phyloP scores from a whole-genome alignment of 2,113 vertebrate genomes.

The Cettia cetti region DNA sequence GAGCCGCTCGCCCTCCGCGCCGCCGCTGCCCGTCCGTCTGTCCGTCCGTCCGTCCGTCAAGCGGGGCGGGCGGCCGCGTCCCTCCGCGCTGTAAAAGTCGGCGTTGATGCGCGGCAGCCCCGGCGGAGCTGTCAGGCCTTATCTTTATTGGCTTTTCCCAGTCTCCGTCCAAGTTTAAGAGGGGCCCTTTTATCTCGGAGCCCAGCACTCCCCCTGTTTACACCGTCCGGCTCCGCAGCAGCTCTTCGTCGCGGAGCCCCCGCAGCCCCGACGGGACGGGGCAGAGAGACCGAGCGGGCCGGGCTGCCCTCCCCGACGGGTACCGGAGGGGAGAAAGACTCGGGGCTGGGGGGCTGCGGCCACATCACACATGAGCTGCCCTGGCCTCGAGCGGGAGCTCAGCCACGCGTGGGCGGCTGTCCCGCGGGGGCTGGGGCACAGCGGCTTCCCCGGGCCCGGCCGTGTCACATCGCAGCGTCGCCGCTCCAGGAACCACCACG shows the following conservation, averaged over 20 bases:
- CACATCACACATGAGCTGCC: neutral
- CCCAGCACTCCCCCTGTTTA: slow-evolving; percentile 82
- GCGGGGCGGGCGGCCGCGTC: neutral
- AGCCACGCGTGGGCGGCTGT: neutral
- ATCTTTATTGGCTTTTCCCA: slow-evolving; percentile 95
- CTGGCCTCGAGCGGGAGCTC: neutral
- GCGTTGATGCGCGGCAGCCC: slow-evolving; percentile 66
- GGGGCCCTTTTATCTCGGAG: slow-evolving; percentile 80
- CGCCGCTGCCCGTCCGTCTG: neutral
- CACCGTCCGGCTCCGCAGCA: neutral
- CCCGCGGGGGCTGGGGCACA: neutral
- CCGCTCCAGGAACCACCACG: neutral
- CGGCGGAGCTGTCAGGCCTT: slow-evolving; percentile 75
- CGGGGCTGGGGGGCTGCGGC: neutral
- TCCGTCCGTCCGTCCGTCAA: neutral
- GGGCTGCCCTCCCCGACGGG: neutral
- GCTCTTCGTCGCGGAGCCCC: neutral
- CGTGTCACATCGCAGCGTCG: neutral
- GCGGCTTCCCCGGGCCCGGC: neutral
- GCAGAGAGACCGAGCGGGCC: neutral
- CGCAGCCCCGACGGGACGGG: neutral
- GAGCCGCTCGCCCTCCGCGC: neutral
- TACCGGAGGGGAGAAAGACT: neutral
- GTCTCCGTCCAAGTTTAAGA: slow-evolving; percentile 81
- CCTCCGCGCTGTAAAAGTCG: slow-evolving; percentile 65